Base-by-base conservation (phyloP, 1,140 invertebrate genomes). In the Drosophila cardini region DNA sequence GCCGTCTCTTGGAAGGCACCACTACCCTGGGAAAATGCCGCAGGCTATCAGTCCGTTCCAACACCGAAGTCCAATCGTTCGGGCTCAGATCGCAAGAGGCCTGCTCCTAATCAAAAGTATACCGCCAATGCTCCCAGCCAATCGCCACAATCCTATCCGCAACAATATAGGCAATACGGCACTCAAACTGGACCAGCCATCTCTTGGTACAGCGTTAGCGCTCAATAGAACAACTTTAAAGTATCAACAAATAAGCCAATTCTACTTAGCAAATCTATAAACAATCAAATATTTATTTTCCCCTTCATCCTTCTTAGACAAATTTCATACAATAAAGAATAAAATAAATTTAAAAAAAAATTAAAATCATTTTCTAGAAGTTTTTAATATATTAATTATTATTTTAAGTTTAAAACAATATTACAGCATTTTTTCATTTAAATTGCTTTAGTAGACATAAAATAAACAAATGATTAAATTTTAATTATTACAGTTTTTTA, bases 11-110 rank as follows among this genome's bases (percentile, higher is more conserved):
- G 79, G 72, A 53, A 65, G 8, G 45, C 76, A 10, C 63, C 79
- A 2, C 15, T 87, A n/a, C 83, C 83, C 7, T 87, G 83, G 83
- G 79, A 89, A 36, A 21, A 15, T 15, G 52, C 13, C 0, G 11
- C 64, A 0, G 45, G 10, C n/a, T 74, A 74, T 15, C 61, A 75
- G n/a, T 43, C 75, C n/a, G 57, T 18, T 4, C 8, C 80, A 40
- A 40, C 36, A 3, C 18, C 78, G 40, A 40, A 40, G 38, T 40
- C 60, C 4, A 61, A 78, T 11, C 15, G 38, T 0, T 7, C 56
- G 2, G 10, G 1, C n/a, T 15, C 46, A 3, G 50, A 4, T 7
- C 62, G 13, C 13, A 45, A 45, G 0, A 30, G 21, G 9, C 64
- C 71, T 0, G 26, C 57, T 6, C 4, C 58, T 1, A 45, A 53